A percentile compares a stretch with the other conserved stretches of the same genome.
Conservation (phyloP, 1,140 invertebrate species). For the Orchesella cincta region DNA sequence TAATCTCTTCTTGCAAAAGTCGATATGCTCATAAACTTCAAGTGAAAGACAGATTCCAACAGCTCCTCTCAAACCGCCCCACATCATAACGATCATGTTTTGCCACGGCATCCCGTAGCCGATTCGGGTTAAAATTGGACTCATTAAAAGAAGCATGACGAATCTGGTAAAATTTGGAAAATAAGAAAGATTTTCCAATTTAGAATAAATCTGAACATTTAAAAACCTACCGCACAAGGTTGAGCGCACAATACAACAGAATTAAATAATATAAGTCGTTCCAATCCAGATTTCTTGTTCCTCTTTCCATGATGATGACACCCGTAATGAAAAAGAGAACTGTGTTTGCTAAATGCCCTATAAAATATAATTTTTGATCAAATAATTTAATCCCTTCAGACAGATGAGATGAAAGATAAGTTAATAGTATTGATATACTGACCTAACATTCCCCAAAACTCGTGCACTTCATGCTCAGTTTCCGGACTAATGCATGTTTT, state of each 20-base stretch:
- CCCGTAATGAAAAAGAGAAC: slow-evolving; percentile 60
- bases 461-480: slow-evolving; percentile 55
- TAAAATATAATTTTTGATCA: too few species aligned
- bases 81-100: slow-evolving; percentile 43
- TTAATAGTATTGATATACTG: too few species aligned
- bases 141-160: slow-evolving; percentile 55
- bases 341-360: slow-evolving; percentile 60
- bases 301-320: slow-evolving; percentile 56
- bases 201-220: neutral
- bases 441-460: slow-evolving; percentile 59
- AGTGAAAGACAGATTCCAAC: slow-evolving; percentile 58
- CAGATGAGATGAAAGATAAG: too few species aligned
- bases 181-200: neutral
- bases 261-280: slow-evolving; percentile 56
- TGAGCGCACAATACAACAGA: slow-evolving; percentile 55
- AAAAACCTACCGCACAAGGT: slow-evolving; percentile 55
- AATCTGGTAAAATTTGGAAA: slow-evolving; percentile 33
- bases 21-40: slow-evolving; percentile 54
- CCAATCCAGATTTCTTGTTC: slow-evolving; percentile 46
- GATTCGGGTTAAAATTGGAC: slow-evolving; percentile 56
- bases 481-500: slow-evolving; percentile 59
- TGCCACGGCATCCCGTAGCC: slow-evolving; percentile 59
- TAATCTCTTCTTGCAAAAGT: slow-evolving; percentile 52
- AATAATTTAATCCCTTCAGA: too few species aligned
- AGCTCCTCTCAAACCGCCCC: slow-evolving; percentile 54